A percentile compares a stretch with the other conserved stretches of the same genome.
Evolutionary conservation across 2,888 invertebrate genomes (phyloP).

Genomic region (Plebejus argus): DNA sequence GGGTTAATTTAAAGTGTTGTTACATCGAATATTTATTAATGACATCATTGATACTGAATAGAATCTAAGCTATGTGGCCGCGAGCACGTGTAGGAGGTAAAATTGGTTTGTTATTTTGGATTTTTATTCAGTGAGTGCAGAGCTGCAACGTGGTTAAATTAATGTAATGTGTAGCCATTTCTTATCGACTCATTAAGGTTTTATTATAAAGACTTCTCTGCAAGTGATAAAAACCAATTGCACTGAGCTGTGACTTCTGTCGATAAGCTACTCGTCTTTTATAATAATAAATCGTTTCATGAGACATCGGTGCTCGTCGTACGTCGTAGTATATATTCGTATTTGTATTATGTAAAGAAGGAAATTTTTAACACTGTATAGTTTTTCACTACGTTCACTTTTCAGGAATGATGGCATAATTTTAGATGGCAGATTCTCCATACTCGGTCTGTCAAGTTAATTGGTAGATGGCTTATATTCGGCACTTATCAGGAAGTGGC

Average conservation of each 20-base stretch:
- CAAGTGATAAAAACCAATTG: not conserved
- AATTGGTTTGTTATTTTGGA: not conserved
- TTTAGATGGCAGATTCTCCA: too few species aligned
- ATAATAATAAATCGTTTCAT: not conserved
- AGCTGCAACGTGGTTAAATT: not conserved
- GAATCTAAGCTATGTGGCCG: not conserved
- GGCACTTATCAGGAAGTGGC: too few species aligned
- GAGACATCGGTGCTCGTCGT: not conserved
- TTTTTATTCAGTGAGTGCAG: not conserved
- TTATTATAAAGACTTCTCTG: not conserved
- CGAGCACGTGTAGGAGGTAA: not conserved
- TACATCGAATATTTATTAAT: constrained; percentile 15
- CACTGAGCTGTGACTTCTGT: not conserved
- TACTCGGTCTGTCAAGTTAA: too few species aligned
- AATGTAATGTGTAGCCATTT: not conserved
- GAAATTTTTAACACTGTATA: not conserved
- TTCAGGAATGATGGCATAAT: not conserved
- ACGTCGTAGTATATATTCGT: not conserved
- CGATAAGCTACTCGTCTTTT: not conserved
- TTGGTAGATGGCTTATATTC: too few species aligned
- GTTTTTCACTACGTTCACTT: not conserved
- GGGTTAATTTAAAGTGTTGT: constrained; percentile 29
- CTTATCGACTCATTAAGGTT: not conserved
- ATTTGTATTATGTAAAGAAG: not conserved
- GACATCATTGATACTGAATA: not conserved